Percentiles rank a stretch among this genome's conserved stretches.
Evolutionary conservation across 2,113 vertebrate species (phyloP).

Genomic region (Spermophilus dauricus): DNA sequence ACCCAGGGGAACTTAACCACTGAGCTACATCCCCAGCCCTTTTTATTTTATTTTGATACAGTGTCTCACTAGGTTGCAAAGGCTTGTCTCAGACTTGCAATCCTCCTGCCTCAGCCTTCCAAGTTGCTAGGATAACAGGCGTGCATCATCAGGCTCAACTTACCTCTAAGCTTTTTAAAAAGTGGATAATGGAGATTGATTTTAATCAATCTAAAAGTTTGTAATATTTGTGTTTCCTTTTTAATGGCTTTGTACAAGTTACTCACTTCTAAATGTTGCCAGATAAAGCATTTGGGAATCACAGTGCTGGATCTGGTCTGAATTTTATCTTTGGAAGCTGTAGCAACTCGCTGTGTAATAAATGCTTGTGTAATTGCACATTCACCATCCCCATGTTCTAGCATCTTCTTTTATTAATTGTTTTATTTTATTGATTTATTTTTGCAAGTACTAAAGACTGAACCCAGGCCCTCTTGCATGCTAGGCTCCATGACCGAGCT

Average conservation of each 20-base stretch:
- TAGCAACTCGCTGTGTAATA: not conserved
- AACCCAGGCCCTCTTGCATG: not conserved
- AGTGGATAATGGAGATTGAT: not conserved
- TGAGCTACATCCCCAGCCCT: too few species aligned
- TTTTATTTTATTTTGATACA: too few species aligned
- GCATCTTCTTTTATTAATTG: not conserved
- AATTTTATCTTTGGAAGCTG: constrained; percentile 42
- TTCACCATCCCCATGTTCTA: not conserved
- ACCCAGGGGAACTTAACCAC: too few species aligned
- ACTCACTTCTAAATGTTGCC: constrained; percentile 43
- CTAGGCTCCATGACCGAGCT: not conserved
- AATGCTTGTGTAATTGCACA: not conserved
- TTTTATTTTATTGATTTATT: not conserved
- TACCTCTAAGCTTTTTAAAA: not conserved
- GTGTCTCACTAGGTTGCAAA: too few species aligned
- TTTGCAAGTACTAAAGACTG: not conserved
- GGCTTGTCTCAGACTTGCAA: too few species aligned
- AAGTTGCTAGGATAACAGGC: too few species aligned
- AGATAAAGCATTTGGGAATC: constrained; percentile 31
- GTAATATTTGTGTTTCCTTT: constrained; percentile 26
- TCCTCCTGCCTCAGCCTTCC: too few species aligned
- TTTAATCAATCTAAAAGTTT: constrained; percentile 52
- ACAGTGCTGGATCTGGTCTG: not conserved
- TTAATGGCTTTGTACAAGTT: not conserved
- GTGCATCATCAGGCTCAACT: too few species aligned